Evolutionary conservation across 2,113 vertebrate genomes (phyloP).

Genomic region (Anoplopoma fimbria): DNA sequence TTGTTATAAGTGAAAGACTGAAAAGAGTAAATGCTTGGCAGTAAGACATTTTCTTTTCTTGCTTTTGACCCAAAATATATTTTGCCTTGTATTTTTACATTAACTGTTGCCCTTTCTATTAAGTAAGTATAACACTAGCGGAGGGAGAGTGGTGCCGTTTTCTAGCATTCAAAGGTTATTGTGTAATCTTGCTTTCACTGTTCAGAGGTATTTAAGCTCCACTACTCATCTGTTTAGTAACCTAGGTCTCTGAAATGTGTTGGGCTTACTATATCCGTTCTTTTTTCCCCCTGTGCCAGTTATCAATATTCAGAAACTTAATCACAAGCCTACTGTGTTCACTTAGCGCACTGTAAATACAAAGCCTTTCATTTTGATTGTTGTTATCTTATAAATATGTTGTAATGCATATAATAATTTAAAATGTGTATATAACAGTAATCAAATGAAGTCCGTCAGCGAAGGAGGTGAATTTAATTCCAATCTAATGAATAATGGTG

Average conservation of each 20-base stretch:
- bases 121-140: constrained; percentile 23
- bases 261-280: neutral
- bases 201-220: neutral
- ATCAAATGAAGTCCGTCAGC: neutral
- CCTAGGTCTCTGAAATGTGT: neutral
- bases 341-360: neutral
- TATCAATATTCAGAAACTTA: neutral
- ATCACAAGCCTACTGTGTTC: neutral
- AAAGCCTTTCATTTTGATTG: neutral
- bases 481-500: constrained; percentile 2
- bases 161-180: neutral
- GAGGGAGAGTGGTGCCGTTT: neutral
- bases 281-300: neutral
- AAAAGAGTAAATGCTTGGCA: neutral
- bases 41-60: neutral
- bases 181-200: neutral
- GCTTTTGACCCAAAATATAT: neutral
- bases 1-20: neutral
- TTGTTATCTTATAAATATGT: neutral
- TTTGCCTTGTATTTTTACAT: constrained; percentile 12
- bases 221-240: neutral
- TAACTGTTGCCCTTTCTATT: constrained; percentile 12
- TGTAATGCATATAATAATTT: neutral
- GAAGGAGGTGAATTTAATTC: neutral
- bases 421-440: neutral